phyloP scores from a whole-genome alignment of 2,113 vertebrate genomes.

The Phyllostomus hastatus region DNA sequence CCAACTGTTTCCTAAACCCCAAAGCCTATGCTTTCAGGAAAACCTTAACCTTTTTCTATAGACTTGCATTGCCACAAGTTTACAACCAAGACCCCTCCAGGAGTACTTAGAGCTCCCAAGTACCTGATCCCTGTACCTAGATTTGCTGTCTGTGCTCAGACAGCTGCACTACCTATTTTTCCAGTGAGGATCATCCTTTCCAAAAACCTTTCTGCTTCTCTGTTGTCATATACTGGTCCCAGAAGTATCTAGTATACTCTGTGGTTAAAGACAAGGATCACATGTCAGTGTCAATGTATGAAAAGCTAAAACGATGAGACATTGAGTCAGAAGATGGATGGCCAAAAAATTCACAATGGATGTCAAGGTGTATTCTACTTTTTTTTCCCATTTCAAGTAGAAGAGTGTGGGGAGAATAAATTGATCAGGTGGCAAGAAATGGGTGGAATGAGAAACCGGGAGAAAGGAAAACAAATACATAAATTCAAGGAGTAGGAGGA shows the following conservation, averaged over 20 bases:
- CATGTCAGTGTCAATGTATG: neutral
- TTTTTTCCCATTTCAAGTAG: conserved; percentile 15
- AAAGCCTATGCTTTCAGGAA: neutral
- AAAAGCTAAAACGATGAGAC: conserved; percentile 20
- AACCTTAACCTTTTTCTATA: neutral
- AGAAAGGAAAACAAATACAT: conserved; percentile 40
- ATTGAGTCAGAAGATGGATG: neutral
- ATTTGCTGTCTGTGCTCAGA: neutral
- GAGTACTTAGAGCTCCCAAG: neutral
- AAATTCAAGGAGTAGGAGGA: conserved; percentile 15
- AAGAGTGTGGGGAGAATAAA: conserved; percentile 3
- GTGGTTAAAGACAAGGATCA: neutral
- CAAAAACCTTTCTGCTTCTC: conserved; percentile 6
- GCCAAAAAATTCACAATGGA: neutral
- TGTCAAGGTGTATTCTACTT: neutral
- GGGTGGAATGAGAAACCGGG: neutral
- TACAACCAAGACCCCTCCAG: neutral
- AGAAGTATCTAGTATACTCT: neutral
- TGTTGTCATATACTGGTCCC: neutral
- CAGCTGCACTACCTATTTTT: neutral
- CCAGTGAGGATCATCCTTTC: neutral
- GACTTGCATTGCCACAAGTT: neutral
- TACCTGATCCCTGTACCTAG: neutral
- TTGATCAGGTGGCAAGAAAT: conserved; percentile 1
- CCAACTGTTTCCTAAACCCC: neutral